These are phyloP conservation scores for Zaprionus davidi DNA, from an alignment of 1,140 invertebrate species.

Conservation along the genomic window DNA sequence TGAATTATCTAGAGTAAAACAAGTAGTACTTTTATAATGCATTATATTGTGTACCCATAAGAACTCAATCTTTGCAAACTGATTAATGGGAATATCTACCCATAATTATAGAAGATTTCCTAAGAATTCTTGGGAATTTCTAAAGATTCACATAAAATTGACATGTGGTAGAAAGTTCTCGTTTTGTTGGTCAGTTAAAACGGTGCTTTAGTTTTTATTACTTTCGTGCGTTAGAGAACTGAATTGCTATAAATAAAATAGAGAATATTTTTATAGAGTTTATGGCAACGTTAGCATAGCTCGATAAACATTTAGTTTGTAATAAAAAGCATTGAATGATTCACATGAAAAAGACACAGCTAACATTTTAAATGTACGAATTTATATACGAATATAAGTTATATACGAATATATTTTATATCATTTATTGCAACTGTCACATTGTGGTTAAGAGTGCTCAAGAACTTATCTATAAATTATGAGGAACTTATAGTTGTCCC, in stretches of 20 bases:
- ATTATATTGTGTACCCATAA: no score
- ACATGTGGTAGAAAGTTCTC: background rate
- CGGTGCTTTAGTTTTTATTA: background rate
- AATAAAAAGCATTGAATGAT: background rate
- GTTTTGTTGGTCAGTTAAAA: background rate
- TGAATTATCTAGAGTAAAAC: no score
- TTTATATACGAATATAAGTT: no score
- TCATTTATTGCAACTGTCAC: background rate
- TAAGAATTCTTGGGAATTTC: background rate
- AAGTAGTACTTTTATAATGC: no score
- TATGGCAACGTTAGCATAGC: constrained; percentile 2
- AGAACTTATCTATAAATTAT: background rate
- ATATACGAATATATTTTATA: no score
- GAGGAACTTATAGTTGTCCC: background rate
- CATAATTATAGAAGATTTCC: background rate
- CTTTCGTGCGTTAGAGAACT: background rate
- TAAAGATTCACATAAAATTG: background rate
- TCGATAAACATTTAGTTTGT: constrained; percentile 4
- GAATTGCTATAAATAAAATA: background rate
- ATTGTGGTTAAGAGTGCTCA: background rate
- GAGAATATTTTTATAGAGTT: background rate
- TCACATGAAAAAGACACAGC: background rate
- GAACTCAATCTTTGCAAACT: no score
- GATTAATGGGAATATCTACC: background rate
- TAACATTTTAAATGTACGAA: no score